These are phyloP conservation scores for Ceratosolen solmsi DNA, from an alignment of 1,140 invertebrate species.

Conservation along the genomic window DNA sequence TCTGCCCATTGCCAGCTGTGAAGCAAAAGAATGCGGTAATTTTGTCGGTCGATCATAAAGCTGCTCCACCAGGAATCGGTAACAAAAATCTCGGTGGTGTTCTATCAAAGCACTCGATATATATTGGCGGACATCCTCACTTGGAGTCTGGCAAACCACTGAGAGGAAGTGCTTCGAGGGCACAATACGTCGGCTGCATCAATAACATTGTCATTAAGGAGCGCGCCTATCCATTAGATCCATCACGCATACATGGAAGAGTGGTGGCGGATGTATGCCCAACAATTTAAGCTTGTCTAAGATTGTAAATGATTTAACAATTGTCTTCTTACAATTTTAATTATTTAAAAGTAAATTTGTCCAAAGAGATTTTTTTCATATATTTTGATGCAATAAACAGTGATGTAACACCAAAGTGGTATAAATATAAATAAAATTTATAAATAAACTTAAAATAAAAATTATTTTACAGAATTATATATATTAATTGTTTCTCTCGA, in stretches of 20 bases:
- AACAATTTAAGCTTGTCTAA: conserved; percentile 74
- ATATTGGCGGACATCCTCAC: conserved; percentile 89
- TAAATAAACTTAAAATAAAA: conserved; percentile 45
- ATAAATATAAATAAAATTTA: conserved; percentile 41
- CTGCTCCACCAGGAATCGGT: conserved; percentile 80
- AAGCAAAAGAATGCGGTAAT: conserved; percentile 90
- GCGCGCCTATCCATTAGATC: conserved; percentile 77
- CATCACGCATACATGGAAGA: conserved; percentile 77
- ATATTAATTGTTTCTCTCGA: not conserved
- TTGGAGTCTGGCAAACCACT: conserved; percentile 69
- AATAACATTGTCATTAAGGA: conserved; percentile 78
- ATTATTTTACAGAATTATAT: conserved; percentile 14
- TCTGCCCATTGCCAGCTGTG: conserved; percentile 78
- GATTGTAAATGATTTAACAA: conserved; percentile 24
- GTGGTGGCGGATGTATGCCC: conserved; percentile 83
- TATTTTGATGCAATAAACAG: conserved; percentile 46
- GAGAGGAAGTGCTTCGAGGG: conserved; percentile 76
- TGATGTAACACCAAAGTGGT: conserved; percentile 50
- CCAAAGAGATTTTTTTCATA: conserved; percentile 47
- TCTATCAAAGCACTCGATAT: conserved; percentile 89
- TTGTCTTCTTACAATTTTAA: conserved; percentile 39
- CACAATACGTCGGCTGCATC: conserved; percentile 89
- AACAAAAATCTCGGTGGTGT: conserved; percentile 77
- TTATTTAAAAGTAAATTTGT: conserved; percentile 40
- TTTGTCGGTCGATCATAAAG: conserved; percentile 85